A percentile compares a stretch with the other conserved stretches of the same genome.
phyloP scores from a whole-genome alignment of 2,113 vertebrate genomes.

The Manacus vitellinus region DNA sequence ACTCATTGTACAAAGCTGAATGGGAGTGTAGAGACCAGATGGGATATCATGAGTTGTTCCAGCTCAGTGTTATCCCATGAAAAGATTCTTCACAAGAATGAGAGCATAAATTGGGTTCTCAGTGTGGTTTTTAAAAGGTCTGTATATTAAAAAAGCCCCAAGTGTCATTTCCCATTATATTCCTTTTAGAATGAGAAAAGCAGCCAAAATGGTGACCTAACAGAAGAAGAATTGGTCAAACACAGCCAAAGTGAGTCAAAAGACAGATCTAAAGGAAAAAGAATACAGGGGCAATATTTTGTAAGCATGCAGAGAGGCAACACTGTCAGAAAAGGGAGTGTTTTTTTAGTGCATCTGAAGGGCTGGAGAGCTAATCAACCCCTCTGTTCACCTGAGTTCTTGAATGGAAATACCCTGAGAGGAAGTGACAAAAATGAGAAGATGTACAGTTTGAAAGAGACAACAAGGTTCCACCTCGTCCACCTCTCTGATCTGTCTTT shows the following conservation, averaged over 20 bases:
- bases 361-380: not conserved
- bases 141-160: not conserved
- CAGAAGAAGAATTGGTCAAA: not conserved
- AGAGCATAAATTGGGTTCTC: not conserved
- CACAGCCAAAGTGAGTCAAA: not conserved
- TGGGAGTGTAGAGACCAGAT: not conserved
- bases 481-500: not conserved
- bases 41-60: not conserved
- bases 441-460: not conserved
- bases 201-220: not conserved
- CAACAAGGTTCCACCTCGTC: not conserved
- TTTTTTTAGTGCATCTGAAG: not conserved
- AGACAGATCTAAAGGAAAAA: not conserved
- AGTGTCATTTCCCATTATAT: not conserved
- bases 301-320: not conserved
- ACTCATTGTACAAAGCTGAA: not conserved
- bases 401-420: not conserved
- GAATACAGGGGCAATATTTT: not conserved
- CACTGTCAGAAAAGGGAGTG: not conserved
- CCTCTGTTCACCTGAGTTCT: not conserved
- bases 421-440: not conserved
- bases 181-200: not conserved
- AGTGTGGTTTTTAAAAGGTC: not conserved
- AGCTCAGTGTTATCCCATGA: not conserved
- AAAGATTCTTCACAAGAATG: not conserved